A percentile compares a stretch with the other conserved stretches of the same genome.
These are phyloP conservation scores for Hepsetus odoe DNA, from an alignment of 2,113 vertebrate genomes.

Conservation along the genomic window DNA sequence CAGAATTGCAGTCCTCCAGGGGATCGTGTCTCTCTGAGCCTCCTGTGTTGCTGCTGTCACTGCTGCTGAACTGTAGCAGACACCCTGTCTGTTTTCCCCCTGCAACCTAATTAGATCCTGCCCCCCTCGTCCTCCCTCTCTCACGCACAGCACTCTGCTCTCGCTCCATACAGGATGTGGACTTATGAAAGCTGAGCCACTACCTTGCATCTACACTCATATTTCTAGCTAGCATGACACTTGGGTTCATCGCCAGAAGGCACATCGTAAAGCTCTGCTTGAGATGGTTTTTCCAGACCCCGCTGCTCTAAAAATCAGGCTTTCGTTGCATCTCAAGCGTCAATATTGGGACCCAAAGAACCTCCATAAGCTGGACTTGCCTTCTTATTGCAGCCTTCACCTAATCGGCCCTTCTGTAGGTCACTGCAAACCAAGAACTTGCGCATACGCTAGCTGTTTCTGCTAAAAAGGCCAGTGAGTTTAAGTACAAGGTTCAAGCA, in stretches of 20 bases:
- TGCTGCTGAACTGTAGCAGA: background rate
- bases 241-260: no score
- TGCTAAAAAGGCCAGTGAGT: background rate
- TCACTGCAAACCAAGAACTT: no score
- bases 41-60: slow-evolving; percentile 1
- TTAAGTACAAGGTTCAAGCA: background rate
- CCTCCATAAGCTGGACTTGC: no score
- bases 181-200: background rate
- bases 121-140: background rate
- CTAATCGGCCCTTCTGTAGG: no score
- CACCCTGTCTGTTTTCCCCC: background rate
- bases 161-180: background rate
- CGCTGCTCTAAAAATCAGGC: no score
- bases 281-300: no score
- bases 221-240: no score
- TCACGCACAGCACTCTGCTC: background rate
- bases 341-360: no score
- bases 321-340: no score
- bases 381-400: no score
- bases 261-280: no score
- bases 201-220: background rate
- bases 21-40: background rate
- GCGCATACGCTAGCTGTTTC: background rate
- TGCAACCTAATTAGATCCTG: slow-evolving; percentile 11
- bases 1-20: background rate